phyloP scores from a whole-genome alignment of 2,888 invertebrate genomes.

The Metellina segmentata region DNA sequence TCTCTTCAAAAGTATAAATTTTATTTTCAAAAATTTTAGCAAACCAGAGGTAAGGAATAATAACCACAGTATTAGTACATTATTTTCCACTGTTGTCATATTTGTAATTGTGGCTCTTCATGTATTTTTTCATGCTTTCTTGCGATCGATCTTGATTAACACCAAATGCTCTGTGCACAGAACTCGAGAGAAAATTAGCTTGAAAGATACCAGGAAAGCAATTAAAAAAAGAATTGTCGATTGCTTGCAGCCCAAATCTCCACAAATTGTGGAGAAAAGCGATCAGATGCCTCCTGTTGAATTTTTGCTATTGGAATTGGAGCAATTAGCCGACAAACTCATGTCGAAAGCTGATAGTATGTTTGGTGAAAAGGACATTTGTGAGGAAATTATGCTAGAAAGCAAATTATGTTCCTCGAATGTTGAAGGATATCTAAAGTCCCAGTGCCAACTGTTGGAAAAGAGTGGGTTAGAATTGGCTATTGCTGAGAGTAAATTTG shows the following conservation, averaged over 20 bases:
- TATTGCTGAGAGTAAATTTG: neutral
- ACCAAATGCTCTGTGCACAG: neutral
- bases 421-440: constrained; percentile 18
- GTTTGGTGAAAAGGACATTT: constrained; percentile 45
- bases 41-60: constrained; percentile 37
- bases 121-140: constrained; percentile 32
- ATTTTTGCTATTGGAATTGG: constrained; percentile 59
- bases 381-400: neutral
- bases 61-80: neutral
- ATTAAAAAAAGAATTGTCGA: constrained; percentile 21
- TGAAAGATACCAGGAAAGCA: constrained; percentile 25
- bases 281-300: constrained; percentile 58
- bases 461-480: constrained; percentile 11
- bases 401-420: neutral
- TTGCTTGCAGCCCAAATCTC: constrained; percentile 7
- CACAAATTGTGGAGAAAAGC: constrained; percentile 19
- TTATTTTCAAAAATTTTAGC: constrained; percentile 1
- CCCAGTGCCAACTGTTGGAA: constrained; percentile 15
- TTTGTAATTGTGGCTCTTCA: constrained; percentile 20
- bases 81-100: constrained; percentile 16
- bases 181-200: neutral
- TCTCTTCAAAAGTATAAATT: constrained; percentile 24
- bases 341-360: constrained; percentile 39
- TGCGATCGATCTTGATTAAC: constrained; percentile 45
- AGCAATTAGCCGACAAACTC: constrained; percentile 45